Percentiles rank a stretch among this genome's conserved stretches.
phyloP scores from a whole-genome alignment of 2,797 vertebrate genomes.

The Percopsis omiscomaycus region DNA sequence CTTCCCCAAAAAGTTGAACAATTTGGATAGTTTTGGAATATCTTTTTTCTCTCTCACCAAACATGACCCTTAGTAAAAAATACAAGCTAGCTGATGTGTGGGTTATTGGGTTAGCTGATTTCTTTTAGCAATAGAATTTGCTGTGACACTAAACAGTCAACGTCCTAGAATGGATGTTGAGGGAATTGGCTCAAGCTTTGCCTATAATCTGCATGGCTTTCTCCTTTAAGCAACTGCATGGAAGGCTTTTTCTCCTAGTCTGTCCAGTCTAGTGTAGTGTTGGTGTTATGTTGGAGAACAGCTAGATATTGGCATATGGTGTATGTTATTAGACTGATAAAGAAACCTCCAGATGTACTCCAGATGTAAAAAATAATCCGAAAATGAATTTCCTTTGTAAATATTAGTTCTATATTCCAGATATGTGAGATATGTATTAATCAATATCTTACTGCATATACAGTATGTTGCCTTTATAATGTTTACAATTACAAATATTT shows the following conservation, averaged over 20 bases:
- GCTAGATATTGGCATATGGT: background rate
- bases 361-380: background rate
- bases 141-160: constrained; percentile 54
- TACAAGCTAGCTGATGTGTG: constrained; percentile 20
- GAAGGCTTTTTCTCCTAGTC: constrained; percentile 52
- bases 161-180: constrained; percentile 62
- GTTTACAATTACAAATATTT: constrained; percentile 2
- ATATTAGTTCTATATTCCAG: background rate
- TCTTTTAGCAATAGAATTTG: constrained; percentile 59
- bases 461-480: background rate
- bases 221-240: constrained; percentile 61
- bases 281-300: background rate
- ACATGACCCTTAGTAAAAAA: background rate
- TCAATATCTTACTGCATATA: too few species aligned
- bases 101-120: constrained; percentile 30
- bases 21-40: constrained; percentile 6
- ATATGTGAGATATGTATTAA: background rate
- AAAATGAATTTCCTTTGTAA: background rate
- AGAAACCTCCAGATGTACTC: background rate
- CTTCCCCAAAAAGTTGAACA: constrained; percentile 9
- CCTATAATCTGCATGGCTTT: constrained; percentile 68
- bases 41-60: constrained; percentile 1
- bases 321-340: constrained; percentile 3
- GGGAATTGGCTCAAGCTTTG: constrained; percentile 72
- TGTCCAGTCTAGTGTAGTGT: constrained; percentile 41